Evolutionary conservation across 2,113 vertebrate genomes (phyloP), one percentile per base, ranked within the genome.

Genomic region (Clinocottus analis): DNA sequence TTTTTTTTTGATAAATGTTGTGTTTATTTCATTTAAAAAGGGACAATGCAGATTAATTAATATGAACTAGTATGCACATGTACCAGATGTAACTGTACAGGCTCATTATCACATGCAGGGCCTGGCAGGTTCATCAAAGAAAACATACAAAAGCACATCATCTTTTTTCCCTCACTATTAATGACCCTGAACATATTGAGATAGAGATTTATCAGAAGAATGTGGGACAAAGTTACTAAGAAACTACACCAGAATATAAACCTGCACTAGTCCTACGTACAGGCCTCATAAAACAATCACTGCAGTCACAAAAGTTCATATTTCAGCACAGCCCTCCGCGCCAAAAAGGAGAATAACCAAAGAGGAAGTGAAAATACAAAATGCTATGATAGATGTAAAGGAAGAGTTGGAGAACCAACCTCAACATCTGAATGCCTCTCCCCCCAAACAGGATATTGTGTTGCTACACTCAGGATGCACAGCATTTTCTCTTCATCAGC

Each of bases 311-410:
- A 27, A 58, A 14, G 17, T 53, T 73, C 19, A 83, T 68, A 85
- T 80, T 90, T 85, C 60, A 76, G 80, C 80, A 75, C 3, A 74
- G 17, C 39, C 33, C 45, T 69, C 37, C 14, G 3, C 14, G 14
- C 12, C 9, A 59, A 64, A 90, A 88, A 84, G 77, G 69, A 89
- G 88, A 87, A 89, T 82, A 79, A 79, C 25, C 16, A 73, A 75
- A 90, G 51, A 43, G 87, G 92, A 93, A 92, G 90, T 90, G 92
- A 93, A 84, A 92, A 84, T 75, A 72, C 71, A 89, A 91, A 91
- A 86, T 84, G 85, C 83, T 86, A 88, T 88, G 77, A 92, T 79
- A 74, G 59, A 90, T 87, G 79, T 87, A 77, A 82, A 75, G 72
- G 82, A 31, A 73, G 56, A 88, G 68, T 2, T 63, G 63, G 55